Evolutionary conservation across 2,113 vertebrate genomes (phyloP), one percentile per base, ranked within the genome.

Genomic region (Rutilus rutilus): DNA sequence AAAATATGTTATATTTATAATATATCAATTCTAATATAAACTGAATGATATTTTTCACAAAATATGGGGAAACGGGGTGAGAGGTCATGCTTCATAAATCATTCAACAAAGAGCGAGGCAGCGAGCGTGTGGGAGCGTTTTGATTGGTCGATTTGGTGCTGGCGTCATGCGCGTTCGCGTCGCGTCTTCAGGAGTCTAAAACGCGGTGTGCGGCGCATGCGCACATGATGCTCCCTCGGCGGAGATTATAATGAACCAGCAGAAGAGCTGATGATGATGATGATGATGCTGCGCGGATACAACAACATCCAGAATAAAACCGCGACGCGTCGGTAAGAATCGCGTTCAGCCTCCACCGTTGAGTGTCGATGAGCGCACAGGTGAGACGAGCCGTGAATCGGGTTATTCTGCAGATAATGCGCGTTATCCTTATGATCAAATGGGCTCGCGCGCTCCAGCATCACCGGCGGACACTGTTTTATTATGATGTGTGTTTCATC

Each of bases 281-380:
- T 47, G 42, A 21, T 80, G 5, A 21, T 47, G 78, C 8, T 64
- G 39, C 59, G 59, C n/a, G 59, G 78, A 81, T 65, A 42, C 60
- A 81, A 64, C 78, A 64, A 12, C 39, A 62, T 39, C 54, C 54
- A 15, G 30, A 60, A 25, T 45, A 62, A 81, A 81, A 9, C 59
- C 59, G 6, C 1, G 59, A 17, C 17, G 39, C 78, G 21, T 64
- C 78, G 78, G 59, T 81, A 81, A 65, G 78, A 47, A 81, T 11
- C 23, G 14, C 47, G 47, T 30, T 27, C n/a, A 52, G 1, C 42
- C 45, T 0, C 5, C 6, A 10, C 23, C 5, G 5, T 1, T 15
- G 52, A 11, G 1, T 21, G 8, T 45, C 42, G 27, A 5, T 27
- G 42, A 47, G 11, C 21, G 21, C 6, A 23, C 21, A 7, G 52